Base-by-base conservation (phyloP, 2,888 invertebrate genomes). In the Eledona agricola region DNA sequence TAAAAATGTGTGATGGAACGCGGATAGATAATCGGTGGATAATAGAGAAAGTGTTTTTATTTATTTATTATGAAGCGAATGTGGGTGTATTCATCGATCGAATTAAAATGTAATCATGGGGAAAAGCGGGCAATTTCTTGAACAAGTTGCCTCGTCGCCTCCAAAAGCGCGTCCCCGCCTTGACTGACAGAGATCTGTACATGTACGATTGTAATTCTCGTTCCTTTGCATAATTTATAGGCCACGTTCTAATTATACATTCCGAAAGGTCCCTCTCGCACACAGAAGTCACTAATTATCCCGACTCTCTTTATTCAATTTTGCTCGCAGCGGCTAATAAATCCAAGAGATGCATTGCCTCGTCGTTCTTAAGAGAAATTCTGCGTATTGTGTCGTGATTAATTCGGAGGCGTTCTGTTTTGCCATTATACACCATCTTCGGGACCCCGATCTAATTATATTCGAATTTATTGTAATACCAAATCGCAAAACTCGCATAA, bases 171-270 rank as follows among this genome's bases (percentile, higher is more conserved):
- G 35, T 40, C 26, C 45, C 55, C 55, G 37, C 10, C 57, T 53
- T 67, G 70, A 69, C 66, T 67, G 69, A 67, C 69, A 68, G 66
- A 62, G 64, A 62, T 61, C 58, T 59, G 64, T 65, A 67, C 66
- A 69, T 67, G 66, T 68, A 63, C 64, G 63, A 65, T 63, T 64
- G 65, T 69, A 70, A 69, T 69, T 68, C 66, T 60, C 57, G 42
- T 46, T 55, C 47, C 55, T 67, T 66, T 64, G 59, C 59, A 61
- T 68, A 71, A 71, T 71, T 71, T 71, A 71, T 70, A 67, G 69
- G 57, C 66, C 65, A 66, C 67, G 69, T 70, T 69, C 66, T 65
- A 69, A 69, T 70, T 71, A 71, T 70, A 68, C 66, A 65, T 69
- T 66, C 63, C 57, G 59, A 64, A 59, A 63, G 64, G 67, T 63